Conservation (phyloP, 2,113 vertebrate genomes). For the Xenopus borealis region DNA sequence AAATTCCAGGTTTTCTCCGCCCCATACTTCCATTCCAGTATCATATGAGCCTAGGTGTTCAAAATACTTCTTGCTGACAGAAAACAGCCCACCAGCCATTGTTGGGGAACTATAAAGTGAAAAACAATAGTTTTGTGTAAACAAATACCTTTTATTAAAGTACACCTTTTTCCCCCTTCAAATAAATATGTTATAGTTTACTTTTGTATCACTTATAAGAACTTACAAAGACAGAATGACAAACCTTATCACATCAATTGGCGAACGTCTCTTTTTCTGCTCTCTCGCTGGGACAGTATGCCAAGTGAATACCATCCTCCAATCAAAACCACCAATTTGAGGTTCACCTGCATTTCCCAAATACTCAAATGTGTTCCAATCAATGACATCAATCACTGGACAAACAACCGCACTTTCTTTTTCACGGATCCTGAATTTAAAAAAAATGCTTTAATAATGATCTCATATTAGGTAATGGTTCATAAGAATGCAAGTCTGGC, state of each 20-base stretch:
- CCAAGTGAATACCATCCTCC: constrained; percentile 96
- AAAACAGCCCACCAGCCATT: constrained; percentile 97
- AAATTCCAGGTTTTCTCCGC: constrained; percentile 97
- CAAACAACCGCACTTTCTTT: constrained; percentile 88
- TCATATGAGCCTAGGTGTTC: constrained; percentile 95
- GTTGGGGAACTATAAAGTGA: constrained; percentile 84
- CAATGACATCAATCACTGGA: constrained; percentile 94
- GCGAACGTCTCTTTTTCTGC: constrained; percentile 71
- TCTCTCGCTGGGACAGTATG: constrained; percentile 79
- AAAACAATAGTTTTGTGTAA: background rate
- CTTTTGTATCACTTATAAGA: too few species aligned
- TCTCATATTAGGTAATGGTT: too few species aligned
- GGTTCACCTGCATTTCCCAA: constrained; percentile 88
- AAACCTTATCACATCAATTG: constrained; percentile 88
- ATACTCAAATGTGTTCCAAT: constrained; percentile 97
- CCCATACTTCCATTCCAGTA: constrained; percentile 98
- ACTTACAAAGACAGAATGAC: background rate
- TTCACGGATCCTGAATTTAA: constrained; percentile 79
- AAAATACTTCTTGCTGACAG: constrained; percentile 90
- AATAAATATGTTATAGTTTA: too few species aligned
- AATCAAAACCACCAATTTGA: constrained; percentile 94
- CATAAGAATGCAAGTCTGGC: too few species aligned
- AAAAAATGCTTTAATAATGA: background rate
- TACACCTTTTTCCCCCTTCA: too few species aligned
- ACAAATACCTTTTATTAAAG: background rate